A percentile compares a stretch with the other conserved stretches of the same genome.
phyloP scores from a whole-genome alignment of 2,797 vertebrate species.

The Harpagifer antarcticus region DNA sequence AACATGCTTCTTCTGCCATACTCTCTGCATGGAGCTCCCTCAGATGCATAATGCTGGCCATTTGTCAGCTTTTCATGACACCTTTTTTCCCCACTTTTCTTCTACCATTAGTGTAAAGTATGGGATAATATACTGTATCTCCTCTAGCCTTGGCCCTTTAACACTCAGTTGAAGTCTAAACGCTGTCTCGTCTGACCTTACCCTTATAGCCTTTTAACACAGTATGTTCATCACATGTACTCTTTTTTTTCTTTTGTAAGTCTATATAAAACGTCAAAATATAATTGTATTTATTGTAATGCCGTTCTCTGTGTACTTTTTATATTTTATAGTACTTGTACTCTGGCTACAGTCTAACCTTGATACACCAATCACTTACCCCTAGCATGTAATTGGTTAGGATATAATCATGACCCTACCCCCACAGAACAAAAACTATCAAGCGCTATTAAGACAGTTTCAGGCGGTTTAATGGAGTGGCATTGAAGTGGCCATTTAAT shows the following conservation, averaged over 20 bases:
- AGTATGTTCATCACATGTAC: not conserved
- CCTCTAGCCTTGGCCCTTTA: slow-evolving; percentile 5
- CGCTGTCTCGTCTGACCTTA: not conserved
- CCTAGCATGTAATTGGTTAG: slow-evolving; percentile 4
- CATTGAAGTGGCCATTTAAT: slow-evolving; percentile 1
- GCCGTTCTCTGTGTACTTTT: not conserved
- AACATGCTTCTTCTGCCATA: not conserved
- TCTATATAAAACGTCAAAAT: not conserved
- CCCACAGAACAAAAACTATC: not conserved
- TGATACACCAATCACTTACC: not conserved
- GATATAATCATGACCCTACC: not conserved
- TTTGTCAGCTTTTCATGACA: not conserved
- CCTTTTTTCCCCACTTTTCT: not conserved
- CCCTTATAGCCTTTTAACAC: not conserved
- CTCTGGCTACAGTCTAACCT: not conserved
- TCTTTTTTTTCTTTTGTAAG: slow-evolving; percentile 2
- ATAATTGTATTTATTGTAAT: not conserved
- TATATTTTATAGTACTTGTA: not conserved
- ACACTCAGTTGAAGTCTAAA: slow-evolving; percentile 7
- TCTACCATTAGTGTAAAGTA: not conserved
- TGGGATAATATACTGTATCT: slow-evolving; percentile 7
- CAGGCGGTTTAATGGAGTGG: not conserved
- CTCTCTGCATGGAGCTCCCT: not conserved
- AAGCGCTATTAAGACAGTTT: slow-evolving; percentile 4
- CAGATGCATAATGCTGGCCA: not conserved